phyloP scores from a whole-genome alignment of 2,888 invertebrate species.

The Rhagium mordax region DNA sequence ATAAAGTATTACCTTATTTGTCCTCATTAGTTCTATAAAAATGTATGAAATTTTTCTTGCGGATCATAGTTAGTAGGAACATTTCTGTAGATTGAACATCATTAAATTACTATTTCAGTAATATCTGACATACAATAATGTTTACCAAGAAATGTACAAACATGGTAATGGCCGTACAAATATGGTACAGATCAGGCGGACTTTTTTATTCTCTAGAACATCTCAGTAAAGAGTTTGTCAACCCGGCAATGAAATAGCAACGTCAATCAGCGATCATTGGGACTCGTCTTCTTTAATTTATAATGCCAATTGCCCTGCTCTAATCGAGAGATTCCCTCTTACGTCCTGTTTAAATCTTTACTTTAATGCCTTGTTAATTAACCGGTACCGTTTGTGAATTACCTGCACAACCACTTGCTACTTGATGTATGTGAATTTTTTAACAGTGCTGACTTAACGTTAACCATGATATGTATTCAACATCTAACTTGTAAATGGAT shows the following conservation, averaged over 20 bases:
- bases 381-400: constrained; percentile 41
- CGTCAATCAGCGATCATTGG: constrained; percentile 41
- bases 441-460: constrained; percentile 19
- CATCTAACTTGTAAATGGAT: constrained; percentile 8
- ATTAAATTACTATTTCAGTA: constrained; percentile 37
- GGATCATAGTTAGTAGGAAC: constrained; percentile 17
- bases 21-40: constrained; percentile 19
- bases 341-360: constrained; percentile 44
- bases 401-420: constrained; percentile 28
- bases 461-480: constrained; percentile 1
- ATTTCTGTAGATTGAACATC: constrained; percentile 14
- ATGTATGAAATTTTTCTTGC: constrained; percentile 28
- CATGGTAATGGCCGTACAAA: constrained; percentile 48
- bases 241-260: constrained; percentile 40
- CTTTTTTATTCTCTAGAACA: constrained; percentile 40
- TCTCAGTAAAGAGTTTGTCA: constrained; percentile 46
- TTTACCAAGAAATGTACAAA: constrained; percentile 45
- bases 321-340: constrained; percentile 46
- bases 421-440: constrained; percentile 36
- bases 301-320: constrained; percentile 43
- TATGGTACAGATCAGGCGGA: constrained; percentile 43
- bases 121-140: constrained; percentile 37
- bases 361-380: constrained; percentile 43
- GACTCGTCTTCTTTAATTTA: constrained; percentile 46
- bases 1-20: background rate